These are phyloP conservation scores for Opisthograptis luteolata DNA, from an alignment of 2,888 invertebrate species.

Conservation along the genomic window DNA sequence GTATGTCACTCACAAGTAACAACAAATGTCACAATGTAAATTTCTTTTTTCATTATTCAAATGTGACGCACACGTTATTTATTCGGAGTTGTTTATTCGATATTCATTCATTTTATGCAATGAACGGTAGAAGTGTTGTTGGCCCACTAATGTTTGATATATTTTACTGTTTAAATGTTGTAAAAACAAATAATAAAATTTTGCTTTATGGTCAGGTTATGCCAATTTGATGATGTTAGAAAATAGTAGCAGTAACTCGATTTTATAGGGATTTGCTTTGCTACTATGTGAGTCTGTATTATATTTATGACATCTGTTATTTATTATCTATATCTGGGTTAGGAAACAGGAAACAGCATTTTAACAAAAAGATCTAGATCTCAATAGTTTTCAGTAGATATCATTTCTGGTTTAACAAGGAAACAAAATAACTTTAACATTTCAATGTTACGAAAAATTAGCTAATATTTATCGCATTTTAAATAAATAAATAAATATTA, in stretches of 20 bases:
- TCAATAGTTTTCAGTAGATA: too few species aligned
- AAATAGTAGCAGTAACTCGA: neutral
- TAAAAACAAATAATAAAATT: conserved; percentile 25
- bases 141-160: conserved; percentile 51
- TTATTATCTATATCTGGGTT: too few species aligned
- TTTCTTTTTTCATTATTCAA: conserved; percentile 47
- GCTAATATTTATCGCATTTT: too few species aligned
- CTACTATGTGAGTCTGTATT: too few species aligned
- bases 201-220: conserved; percentile 13
- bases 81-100: conserved; percentile 49
- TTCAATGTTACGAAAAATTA: too few species aligned
- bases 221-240: conserved; percentile 4
- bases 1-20: conserved; percentile 43
- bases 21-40: conserved; percentile 64
- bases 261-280: neutral
- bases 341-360: too few species aligned
- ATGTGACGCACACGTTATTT: conserved; percentile 55
- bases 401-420: too few species aligned
- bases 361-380: too few species aligned
- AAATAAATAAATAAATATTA: too few species aligned
- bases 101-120: conserved; percentile 34
- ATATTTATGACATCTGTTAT: too few species aligned
- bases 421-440: too few species aligned
- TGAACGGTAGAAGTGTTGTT: conserved; percentile 45
- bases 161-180: conserved; percentile 28